Percentiles rank a stretch among this genome's conserved stretches.
Evolutionary conservation across 2,888 invertebrate species (phyloP).

Genomic region (Plebejus melissa): DNA sequence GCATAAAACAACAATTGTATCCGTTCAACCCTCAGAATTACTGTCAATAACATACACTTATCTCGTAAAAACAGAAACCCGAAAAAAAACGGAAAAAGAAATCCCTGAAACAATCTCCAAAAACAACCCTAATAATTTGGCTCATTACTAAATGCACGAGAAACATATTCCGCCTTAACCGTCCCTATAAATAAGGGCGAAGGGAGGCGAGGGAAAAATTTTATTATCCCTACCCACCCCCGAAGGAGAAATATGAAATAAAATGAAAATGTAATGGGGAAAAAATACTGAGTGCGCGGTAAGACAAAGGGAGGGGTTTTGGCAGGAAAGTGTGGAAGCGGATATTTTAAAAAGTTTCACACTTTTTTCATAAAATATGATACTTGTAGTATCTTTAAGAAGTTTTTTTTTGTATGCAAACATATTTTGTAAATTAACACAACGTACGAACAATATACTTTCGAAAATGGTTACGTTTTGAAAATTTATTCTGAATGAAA

Average conservation of each 20-base stretch:
- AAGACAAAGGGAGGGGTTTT: constrained; percentile 71
- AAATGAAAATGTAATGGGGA: constrained; percentile 79
- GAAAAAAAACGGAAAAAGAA: constrained; percentile 45
- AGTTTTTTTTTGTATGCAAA: too few relatives aligned
- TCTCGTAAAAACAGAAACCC: constrained; percentile 49
- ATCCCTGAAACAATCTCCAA: constrained; percentile 57
- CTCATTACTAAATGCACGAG: constrained; percentile 74
- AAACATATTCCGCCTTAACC: constrained; percentile 74
- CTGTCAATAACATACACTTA: constrained; percentile 51
- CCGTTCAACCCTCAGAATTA: constrained; percentile 29
- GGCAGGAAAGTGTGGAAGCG: constrained; percentile 44
- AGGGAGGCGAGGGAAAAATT: constrained; percentile 70
- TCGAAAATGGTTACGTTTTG: too few relatives aligned
- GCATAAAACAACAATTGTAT: not conserved
- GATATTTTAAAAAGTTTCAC: constrained; percentile 35
- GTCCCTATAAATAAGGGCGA: constrained; percentile 73
- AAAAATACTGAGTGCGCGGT: constrained; percentile 71
- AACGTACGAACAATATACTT: too few relatives aligned
- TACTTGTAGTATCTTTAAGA: too few relatives aligned
- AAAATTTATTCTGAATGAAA: too few relatives aligned
- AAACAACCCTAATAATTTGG: constrained; percentile 74
- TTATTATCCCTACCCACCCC: constrained; percentile 65
- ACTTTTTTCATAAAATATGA: too few relatives aligned
- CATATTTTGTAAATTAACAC: too few relatives aligned
- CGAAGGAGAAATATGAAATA: constrained; percentile 78